phyloP scores from a whole-genome alignment of 2,113 vertebrate genomes.

The Myocastor coypus region DNA sequence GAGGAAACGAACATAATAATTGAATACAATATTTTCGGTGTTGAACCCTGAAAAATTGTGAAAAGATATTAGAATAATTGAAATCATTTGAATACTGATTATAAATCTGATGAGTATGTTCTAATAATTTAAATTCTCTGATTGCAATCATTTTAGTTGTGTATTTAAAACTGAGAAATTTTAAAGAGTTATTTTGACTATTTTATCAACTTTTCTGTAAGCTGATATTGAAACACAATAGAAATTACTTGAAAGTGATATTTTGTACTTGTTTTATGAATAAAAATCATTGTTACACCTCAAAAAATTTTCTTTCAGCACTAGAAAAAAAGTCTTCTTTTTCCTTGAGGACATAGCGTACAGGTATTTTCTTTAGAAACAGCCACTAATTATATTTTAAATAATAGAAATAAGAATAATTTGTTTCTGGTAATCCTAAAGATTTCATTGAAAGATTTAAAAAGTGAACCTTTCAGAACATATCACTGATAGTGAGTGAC shows the following conservation, averaged over 20 bases:
- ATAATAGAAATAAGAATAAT: not conserved
- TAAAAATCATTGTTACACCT: not conserved
- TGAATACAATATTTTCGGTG: not conserved
- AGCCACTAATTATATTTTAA: not conserved
- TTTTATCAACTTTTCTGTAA: not conserved
- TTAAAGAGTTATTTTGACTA: not conserved
- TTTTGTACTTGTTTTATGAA: not conserved
- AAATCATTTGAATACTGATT: not conserved
- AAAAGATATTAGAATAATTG: not conserved
- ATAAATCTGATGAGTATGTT: not conserved
- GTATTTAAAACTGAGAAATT: not conserved
- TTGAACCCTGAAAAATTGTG: not conserved
- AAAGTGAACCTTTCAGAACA: not conserved
- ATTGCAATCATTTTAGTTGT: not conserved
- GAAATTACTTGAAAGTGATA: not conserved
- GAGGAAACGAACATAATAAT: not conserved
- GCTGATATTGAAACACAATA: not conserved
- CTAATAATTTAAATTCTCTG: not conserved
- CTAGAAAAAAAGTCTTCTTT: not conserved
- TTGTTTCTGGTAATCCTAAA: not conserved
- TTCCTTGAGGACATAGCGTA: not conserved
- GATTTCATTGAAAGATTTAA: constrained; percentile 53
- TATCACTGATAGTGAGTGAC: constrained; percentile 7
- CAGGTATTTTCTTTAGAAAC: not conserved
- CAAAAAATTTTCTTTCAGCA: not conserved